Percentiles rank a stretch among this genome's conserved stretches.
phyloP scores from a whole-genome alignment of 1,140 invertebrate species.

The Plutomurus gul region DNA sequence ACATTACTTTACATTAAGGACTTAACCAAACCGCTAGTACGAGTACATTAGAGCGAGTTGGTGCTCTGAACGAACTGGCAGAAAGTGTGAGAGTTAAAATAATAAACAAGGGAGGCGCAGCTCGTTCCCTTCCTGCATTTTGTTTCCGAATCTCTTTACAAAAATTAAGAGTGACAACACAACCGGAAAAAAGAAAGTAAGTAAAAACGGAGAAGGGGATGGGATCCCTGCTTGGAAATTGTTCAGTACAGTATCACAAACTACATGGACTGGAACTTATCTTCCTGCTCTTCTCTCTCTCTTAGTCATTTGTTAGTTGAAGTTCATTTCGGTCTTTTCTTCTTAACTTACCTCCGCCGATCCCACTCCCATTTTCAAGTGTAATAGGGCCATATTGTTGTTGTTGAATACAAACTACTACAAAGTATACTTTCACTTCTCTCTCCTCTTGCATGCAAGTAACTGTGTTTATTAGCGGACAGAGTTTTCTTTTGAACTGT shows the following conservation, averaged over 20 bases:
- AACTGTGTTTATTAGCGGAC: neutral
- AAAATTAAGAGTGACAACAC: neutral
- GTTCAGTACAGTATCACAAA: too few species aligned
- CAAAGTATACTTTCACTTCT: neutral
- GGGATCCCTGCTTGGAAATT: neutral
- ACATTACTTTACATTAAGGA: neutral
- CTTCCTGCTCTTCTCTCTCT: too few species aligned
- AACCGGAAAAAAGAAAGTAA: neutral
- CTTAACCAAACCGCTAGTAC: neutral
- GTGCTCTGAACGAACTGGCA: neutral
- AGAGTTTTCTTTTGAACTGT: neutral
- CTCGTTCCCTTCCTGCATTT: neutral
- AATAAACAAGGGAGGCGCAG: neutral
- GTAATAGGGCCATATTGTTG: too few species aligned
- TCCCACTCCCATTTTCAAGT: too few species aligned
- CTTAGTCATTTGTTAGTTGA: too few species aligned
- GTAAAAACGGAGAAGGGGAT: neutral
- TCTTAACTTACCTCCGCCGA: too few species aligned
- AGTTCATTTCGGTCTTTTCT: too few species aligned
- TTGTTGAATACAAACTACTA: too few species aligned
- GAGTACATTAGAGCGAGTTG: too few species aligned
- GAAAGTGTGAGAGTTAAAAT: conserved; percentile 3
- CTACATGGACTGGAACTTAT: neutral
- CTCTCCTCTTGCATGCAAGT: too few species aligned
- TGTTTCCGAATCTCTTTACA: neutral